Percentiles rank a stretch among this genome's conserved stretches.
phyloP scores from a whole-genome alignment of 2,797 vertebrate genomes.

The Micrastur ruficollis region DNA sequence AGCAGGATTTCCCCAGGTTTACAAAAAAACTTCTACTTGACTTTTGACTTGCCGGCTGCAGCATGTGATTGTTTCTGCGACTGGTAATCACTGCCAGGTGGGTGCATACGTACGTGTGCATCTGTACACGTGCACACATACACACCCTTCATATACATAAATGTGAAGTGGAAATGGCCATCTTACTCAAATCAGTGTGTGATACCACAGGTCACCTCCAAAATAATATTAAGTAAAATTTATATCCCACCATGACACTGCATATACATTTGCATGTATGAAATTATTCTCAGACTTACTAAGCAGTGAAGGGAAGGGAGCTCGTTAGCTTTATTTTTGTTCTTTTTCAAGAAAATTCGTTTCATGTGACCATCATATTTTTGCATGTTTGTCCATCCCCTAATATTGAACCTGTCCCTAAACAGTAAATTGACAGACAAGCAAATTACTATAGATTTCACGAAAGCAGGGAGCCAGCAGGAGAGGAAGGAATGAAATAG shows the following conservation, averaged over 20 bases:
- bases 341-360: background rate
- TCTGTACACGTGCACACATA: fast-evolving
- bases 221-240: background rate
- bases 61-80: background rate
- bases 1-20: slow-evolving; percentile 12
- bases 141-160: background rate
- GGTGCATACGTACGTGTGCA: fast-evolving
- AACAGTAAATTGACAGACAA: background rate
- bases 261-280: background rate
- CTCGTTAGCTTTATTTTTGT: background rate
- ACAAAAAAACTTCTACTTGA: background rate
- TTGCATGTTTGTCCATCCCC: background rate
- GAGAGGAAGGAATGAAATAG: background rate
- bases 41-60: background rate
- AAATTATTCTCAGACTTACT: background rate
- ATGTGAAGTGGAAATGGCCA: background rate
- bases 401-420: background rate
- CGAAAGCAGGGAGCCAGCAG: background rate
- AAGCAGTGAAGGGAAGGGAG: background rate
- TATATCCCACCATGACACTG: background rate
- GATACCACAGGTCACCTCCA: background rate
- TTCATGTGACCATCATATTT: background rate
- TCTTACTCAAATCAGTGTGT: background rate
- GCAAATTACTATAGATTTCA: background rate
- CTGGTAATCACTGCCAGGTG: background rate